Evolutionary conservation across 2,888 invertebrate species (phyloP), one percentile per base, ranked within the genome.

Genomic region (Torymus auratus): DNA sequence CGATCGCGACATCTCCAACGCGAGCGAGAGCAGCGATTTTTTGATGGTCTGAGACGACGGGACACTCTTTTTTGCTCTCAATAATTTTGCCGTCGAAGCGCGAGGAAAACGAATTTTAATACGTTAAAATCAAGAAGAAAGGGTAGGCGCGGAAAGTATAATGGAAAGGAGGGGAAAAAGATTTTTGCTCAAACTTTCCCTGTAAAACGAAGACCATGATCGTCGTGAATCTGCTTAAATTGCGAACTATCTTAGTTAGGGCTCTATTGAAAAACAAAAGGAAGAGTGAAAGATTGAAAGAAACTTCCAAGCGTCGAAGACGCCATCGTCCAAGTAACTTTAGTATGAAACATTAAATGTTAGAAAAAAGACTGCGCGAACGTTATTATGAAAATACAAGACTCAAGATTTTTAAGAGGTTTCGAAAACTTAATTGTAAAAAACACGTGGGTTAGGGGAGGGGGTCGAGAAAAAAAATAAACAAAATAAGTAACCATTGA

Each of bases 291-390:
- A 78, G 81, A 80, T 80, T 70, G 58, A 83, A 84, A 81, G 80
- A 85, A 86, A 88, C 88, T 88, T 89, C 87, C 89, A 87, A 88
- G 88, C 86, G 90, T 90, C 88, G 64, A 83, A 88, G 87, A 89
- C 88, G 87, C 88, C 88, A 87, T 89, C 89, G 90, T 89, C 90
- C 91, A 90, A 86, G 85, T 89, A 90, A 89, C 83, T 88, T 88
- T 90, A 90, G 88, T 86, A 86, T 86, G 85, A 84, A 84, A 84
- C 78, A 84, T 87, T 86, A 88, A 88, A 88, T 88, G 88, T 89
- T 88, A 88, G 85, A 79, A 83, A 86, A 84, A 90, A 89, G 90
- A 90, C 90, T 91, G 90, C 88, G 87, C 84, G 86, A 87, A 87
- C 86, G 86, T 85, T 85, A 83, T 85, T 83, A 86, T 87, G 84